Percentiles rank a stretch among this genome's conserved stretches.
phyloP scores from a whole-genome alignment of 1,140 invertebrate species.

The Nebria ingens region DNA sequence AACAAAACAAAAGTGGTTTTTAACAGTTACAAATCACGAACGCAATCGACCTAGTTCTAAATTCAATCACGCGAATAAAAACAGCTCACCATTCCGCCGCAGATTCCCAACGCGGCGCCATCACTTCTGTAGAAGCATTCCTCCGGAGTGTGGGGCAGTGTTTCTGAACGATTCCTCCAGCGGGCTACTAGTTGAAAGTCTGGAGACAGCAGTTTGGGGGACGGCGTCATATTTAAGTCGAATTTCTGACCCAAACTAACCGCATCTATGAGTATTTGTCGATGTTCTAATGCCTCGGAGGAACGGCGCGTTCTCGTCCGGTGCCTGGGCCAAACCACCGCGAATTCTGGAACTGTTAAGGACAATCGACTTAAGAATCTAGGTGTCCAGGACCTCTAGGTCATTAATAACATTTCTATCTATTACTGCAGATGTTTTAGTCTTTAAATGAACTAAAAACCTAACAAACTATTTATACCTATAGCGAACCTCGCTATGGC shows the following conservation, averaged over 20 bases:
- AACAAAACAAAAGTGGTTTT: neutral
- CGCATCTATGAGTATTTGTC: slow-evolving; percentile 16
- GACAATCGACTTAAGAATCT: neutral
- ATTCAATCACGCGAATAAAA: neutral
- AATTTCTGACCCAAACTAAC: slow-evolving; percentile 21
- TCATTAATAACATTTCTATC: too few relatives aligned
- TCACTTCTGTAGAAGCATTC: slow-evolving; percentile 27
- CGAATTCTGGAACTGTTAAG: slow-evolving; percentile 11
- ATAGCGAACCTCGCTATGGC: neutral
- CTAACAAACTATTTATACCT: neutral
- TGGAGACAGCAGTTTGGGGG: slow-evolving; percentile 20
- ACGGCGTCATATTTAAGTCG: slow-evolving; percentile 19
- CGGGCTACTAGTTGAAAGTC: slow-evolving; percentile 28
- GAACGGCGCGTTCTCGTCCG: neutral
- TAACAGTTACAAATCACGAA: neutral
- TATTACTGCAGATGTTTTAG: neutral
- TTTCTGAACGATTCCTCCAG: slow-evolving; percentile 24
- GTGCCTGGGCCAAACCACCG: slow-evolving; percentile 6
- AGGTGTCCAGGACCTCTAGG: neutral
- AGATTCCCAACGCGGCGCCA: slow-evolving; percentile 26
- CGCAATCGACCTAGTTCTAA: neutral
- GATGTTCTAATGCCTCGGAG: neutral
- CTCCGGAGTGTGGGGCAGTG: slow-evolving; percentile 19
- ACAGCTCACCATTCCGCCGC: slow-evolving; percentile 30
- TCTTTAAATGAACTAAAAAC: neutral